Evolutionary conservation across 2,888 invertebrate species (phyloP).

Genomic region (Psylliodes chrysocephalus): DNA sequence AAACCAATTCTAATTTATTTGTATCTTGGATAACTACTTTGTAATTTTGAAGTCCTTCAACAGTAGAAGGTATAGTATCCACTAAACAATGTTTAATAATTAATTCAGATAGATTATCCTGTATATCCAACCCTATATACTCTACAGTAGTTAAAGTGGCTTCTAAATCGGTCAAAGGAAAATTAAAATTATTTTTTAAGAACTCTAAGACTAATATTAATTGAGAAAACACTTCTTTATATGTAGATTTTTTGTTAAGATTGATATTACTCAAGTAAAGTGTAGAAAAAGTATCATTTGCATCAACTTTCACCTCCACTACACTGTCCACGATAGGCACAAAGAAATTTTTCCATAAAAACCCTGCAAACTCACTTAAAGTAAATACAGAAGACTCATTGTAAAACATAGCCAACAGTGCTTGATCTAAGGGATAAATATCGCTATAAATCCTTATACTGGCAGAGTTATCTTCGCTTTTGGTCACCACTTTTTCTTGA

Average conservation of each 20-base stretch:
- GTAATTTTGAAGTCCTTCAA: slow-evolving; percentile 76
- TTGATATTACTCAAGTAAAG: slow-evolving; percentile 59
- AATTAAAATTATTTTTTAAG: slow-evolving; percentile 68
- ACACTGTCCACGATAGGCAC: slow-evolving; percentile 67
- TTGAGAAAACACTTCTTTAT: slow-evolving; percentile 69
- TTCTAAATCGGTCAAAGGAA: slow-evolving; percentile 60
- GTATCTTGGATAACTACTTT: slow-evolving; percentile 72
- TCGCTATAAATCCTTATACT: slow-evolving; percentile 60
- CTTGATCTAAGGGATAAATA: slow-evolving; percentile 62
- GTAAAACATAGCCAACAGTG: slow-evolving; percentile 60
- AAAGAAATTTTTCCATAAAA: slow-evolving; percentile 70
- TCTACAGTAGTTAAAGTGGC: slow-evolving; percentile 65
- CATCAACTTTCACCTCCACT: slow-evolving; percentile 22
- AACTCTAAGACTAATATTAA: slow-evolving; percentile 69
- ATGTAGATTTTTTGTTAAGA: slow-evolving; percentile 63
- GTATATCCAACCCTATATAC: slow-evolving; percentile 68
- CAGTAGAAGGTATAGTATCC: slow-evolving; percentile 80
- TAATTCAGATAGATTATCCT: slow-evolving; percentile 71
- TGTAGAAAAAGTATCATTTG: slow-evolving; percentile 23
- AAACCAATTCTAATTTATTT: slow-evolving; percentile 72
- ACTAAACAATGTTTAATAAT: slow-evolving; percentile 80
- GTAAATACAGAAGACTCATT: slow-evolving; percentile 62
- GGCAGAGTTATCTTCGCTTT: slow-evolving; percentile 57
- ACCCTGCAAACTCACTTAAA: slow-evolving; percentile 69
- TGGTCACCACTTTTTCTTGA: slow-evolving; percentile 63